Percentiles rank a stretch among this genome's conserved stretches.
Evolutionary conservation across 2,797 vertebrate genomes (phyloP).

Genomic region (Melanotaenia boesemani): DNA sequence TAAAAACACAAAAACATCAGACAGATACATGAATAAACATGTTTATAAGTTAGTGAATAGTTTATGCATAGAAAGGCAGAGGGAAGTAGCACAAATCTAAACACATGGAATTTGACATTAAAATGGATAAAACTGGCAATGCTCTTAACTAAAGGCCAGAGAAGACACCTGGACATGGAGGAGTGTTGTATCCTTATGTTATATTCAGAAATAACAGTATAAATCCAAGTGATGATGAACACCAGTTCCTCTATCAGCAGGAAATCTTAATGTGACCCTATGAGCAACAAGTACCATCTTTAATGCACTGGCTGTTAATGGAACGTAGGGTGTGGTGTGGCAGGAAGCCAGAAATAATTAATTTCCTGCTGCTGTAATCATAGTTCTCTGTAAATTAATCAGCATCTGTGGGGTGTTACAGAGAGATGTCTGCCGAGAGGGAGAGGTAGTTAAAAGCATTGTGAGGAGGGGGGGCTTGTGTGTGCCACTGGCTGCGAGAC

Average conservation of each 20-base stretch:
- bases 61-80: slow-evolving; percentile 41
- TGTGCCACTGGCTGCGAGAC: slow-evolving; percentile 50
- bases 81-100: background rate
- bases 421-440: slow-evolving; percentile 51
- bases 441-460: slow-evolving; percentile 43
- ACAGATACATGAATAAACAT: slow-evolving; percentile 50
- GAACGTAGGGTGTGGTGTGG: slow-evolving; percentile 71
- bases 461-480: slow-evolving; percentile 17
- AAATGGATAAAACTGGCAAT: slow-evolving; percentile 30
- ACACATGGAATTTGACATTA: slow-evolving; percentile 47
- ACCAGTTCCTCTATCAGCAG: slow-evolving; percentile 28
- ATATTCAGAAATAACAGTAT: slow-evolving; percentile 40
- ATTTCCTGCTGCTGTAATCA: slow-evolving; percentile 87
- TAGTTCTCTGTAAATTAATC: slow-evolving; percentile 84
- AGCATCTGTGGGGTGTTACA: slow-evolving; percentile 74
- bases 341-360: slow-evolving; percentile 83
- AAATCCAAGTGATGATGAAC: slow-evolving; percentile 35
- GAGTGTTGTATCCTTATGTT: slow-evolving; percentile 19
- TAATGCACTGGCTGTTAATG: slow-evolving; percentile 81
- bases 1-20: slow-evolving; percentile 42
- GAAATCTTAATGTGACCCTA: slow-evolving; percentile 52
- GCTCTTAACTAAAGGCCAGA: slow-evolving; percentile 42
- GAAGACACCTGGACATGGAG: slow-evolving; percentile 30
- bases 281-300: slow-evolving; percentile 76
- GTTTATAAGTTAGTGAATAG: slow-evolving; percentile 56